A percentile compares a stretch with the other conserved stretches of the same genome.
Conservation (phyloP, 2,888 invertebrate genomes). For the Panorpa germanica region DNA sequence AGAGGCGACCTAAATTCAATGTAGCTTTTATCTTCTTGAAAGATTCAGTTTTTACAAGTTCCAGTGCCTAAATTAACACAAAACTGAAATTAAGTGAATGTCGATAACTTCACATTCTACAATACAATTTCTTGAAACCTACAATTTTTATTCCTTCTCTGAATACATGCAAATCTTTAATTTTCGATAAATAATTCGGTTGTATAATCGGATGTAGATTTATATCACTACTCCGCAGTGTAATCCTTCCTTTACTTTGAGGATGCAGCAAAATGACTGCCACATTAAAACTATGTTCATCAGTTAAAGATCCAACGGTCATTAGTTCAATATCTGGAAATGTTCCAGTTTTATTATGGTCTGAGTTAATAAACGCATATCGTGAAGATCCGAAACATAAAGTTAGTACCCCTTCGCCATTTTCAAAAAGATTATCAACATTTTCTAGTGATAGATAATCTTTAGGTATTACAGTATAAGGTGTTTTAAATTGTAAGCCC, state of each 20-base stretch:
- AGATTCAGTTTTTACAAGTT: conserved; percentile 24
- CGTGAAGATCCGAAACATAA: no score
- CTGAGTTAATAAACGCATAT: no score
- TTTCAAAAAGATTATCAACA: no score
- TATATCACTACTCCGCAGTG: conserved; percentile 42
- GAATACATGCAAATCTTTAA: conserved; percentile 40
- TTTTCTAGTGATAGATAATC: no score
- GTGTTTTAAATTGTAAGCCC: conserved; percentile 42
- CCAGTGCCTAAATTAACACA: conserved; percentile 28
- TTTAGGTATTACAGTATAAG: no score
- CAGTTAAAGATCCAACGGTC: no score
- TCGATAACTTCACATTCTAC: no score
- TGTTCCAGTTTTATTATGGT: no score
- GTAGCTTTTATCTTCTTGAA: conserved; percentile 27
- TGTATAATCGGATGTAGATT: conserved; percentile 47
- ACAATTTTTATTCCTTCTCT: conserved; percentile 48
- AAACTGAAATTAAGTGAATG: conserved; percentile 8
- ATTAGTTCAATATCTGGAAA: no score
- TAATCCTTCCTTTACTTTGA: conserved; percentile 42
- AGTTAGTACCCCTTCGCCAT: no score
- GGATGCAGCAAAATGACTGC: conserved; percentile 48
- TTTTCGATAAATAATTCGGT: conserved; percentile 53
- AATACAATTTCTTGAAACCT: no score
- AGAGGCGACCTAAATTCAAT: conserved; percentile 30
- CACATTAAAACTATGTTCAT: no score